Conservation (phyloP, 2,113 vertebrate species). For the Oenanthe melanoleuca region DNA sequence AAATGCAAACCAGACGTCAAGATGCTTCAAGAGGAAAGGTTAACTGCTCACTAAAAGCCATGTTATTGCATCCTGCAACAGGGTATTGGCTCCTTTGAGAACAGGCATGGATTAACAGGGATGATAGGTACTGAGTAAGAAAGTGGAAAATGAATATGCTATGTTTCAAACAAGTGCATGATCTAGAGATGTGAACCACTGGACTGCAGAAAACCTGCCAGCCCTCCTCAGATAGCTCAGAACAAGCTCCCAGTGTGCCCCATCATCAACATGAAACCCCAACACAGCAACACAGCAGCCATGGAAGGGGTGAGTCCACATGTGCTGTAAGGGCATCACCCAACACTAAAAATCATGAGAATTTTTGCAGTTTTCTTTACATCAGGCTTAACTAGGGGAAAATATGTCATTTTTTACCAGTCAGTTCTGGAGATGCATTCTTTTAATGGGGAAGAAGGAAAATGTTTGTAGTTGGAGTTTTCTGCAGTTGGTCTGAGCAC, state of each 20-base stretch:
- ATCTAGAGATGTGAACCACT: neutral
- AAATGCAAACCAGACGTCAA: constrained; percentile 49
- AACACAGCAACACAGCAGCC: neutral
- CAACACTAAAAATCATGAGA: neutral
- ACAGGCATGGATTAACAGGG: neutral
- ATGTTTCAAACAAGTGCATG: neutral
- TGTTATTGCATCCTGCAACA: neutral
- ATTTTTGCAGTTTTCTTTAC: neutral
- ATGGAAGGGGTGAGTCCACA: neutral
- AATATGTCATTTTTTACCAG: rapidly evolving
- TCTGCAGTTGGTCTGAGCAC: neutral
- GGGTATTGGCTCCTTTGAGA: neutral
- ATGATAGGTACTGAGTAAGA: neutral
- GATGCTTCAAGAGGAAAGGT: constrained; percentile 51
- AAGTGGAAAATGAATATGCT: neutral
- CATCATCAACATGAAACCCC: neutral
- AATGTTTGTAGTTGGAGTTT: neutral
- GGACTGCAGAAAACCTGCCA: neutral
- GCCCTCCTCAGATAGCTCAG: neutral
- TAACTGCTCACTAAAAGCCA: constrained; percentile 1
- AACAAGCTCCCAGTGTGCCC: neutral
- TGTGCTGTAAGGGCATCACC: rapidly evolving
- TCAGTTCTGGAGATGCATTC: neutral
- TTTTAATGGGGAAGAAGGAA: neutral
- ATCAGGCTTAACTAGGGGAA: neutral